Evolutionary conservation across 2,797 vertebrate species (phyloP), one percentile per base, ranked within the genome.

Genomic region (Pelochelys cantorii): DNA sequence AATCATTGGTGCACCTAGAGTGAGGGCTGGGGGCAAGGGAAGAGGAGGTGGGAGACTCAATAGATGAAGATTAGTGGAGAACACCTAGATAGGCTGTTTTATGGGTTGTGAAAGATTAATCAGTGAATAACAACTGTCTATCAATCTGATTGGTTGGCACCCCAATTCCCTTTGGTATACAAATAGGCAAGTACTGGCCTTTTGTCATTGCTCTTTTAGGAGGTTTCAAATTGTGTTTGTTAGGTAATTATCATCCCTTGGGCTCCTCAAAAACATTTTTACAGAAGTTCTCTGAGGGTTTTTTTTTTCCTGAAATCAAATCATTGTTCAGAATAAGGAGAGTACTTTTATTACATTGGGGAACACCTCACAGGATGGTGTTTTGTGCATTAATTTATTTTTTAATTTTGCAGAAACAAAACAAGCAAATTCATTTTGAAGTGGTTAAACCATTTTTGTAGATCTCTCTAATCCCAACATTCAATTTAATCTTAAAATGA

Each of bases 401-500:
- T 95, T 97, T 17, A 22, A 96, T 89, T 97, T 96, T 90, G 90
- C 93, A 95, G 85, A 85, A 89, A 95, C 84, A 89, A 54, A 97
- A 92, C 90, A 95, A 95, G 78, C 14, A 95, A 97, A 88, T 95
- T 84, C 91, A 86, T 77, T 79, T 31, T 86, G 94, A 90, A 94
- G 87, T 85, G 87, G 68, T 88, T 97, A 94, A 96, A 87, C 79
- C 68, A 90, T 92, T 95, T 91, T 84, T 91, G 56, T 86, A 93
- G 90, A 94, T 94, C 90, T 93, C 82, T 96, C 94, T 96, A 95
- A 96, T 93, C 91, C 89, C 93, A 95, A 79, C 79, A 96, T 96
- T 97, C 94, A 95, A 56, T 97, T 97, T 93, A 94, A 97, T 57
- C 75, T 87, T 85, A 87, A 91, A 96, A 96, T 86, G 89, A 96